Conservation (phyloP, 2,797 vertebrate genomes). For the Onychomys leucogaster region DNA sequence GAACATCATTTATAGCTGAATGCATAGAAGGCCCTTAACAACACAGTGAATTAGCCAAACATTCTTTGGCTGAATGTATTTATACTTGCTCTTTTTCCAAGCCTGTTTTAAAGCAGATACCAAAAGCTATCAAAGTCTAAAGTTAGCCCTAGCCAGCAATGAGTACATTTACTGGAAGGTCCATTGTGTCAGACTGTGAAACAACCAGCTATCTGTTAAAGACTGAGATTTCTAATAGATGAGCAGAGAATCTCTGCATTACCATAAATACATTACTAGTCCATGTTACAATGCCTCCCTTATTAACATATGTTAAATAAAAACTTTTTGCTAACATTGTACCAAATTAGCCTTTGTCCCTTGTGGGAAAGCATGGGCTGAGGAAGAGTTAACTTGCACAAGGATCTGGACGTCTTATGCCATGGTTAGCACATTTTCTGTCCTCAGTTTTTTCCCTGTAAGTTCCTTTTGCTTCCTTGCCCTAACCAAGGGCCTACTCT, state of each 20-base stretch:
- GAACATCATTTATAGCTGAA: neutral
- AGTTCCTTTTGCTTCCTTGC: neutral
- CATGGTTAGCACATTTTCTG: neutral
- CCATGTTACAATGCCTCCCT: neutral
- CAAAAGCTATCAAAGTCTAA: conserved; percentile 15
- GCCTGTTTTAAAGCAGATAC: neutral
- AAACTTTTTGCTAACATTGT: neutral
- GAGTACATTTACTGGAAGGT: neutral
- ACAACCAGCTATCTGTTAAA: neutral
- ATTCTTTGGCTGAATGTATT: too few relatives aligned
- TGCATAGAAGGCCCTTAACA: too few relatives aligned
- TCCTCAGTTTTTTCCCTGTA: neutral
- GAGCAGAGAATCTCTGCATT: neutral
- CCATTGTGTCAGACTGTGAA: neutral
- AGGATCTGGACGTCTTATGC: neutral
- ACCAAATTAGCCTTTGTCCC: neutral
- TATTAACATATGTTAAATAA: neutral
- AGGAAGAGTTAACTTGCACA: neutral
- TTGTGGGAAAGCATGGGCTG: neutral
- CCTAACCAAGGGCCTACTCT: neutral
- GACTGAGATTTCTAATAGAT: neutral
- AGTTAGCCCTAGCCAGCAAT: neutral
- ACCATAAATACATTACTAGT: neutral
- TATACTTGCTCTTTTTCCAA: neutral
- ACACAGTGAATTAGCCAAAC: too few relatives aligned